These are phyloP conservation scores for Maniola jurtina DNA, from an alignment of 1,140 invertebrate genomes.

Conservation along the genomic window DNA sequence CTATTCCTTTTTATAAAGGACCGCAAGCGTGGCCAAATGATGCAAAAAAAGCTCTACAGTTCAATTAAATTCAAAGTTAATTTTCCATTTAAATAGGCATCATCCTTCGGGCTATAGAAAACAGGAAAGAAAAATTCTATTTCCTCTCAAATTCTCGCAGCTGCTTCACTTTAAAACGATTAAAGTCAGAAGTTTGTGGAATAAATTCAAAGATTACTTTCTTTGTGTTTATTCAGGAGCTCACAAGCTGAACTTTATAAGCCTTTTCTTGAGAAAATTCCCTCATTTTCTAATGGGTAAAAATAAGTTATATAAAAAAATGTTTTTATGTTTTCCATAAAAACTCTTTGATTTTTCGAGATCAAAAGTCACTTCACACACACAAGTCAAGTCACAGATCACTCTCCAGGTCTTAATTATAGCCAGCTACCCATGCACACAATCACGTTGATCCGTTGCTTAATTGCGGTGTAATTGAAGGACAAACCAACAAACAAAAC, in stretches of 20 bases:
- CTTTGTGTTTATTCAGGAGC: conserved; percentile 13
- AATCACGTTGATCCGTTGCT: too few relatives aligned
- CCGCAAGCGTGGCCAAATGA: too few relatives aligned
- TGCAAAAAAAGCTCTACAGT: too few relatives aligned
- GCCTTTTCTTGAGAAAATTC: conserved; percentile 11
- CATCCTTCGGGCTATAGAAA: conserved; percentile 13
- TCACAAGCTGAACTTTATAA: conserved; percentile 18
- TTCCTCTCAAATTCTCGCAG: conserved; percentile 19
- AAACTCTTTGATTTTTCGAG: too few relatives aligned
- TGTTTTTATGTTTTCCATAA: too few relatives aligned
- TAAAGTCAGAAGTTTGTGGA: conserved; percentile 22
- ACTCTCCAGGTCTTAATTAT: too few relatives aligned
- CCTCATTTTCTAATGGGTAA: neutral
- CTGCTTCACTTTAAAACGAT: conserved; percentile 25
- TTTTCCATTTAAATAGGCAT: conserved; percentile 4
- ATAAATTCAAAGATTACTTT: conserved; percentile 16
- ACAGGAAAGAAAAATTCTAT: conserved; percentile 22
- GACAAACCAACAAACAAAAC: too few relatives aligned
- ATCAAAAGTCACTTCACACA: too few relatives aligned
- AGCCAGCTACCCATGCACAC: too few relatives aligned
- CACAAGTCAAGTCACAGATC: too few relatives aligned
- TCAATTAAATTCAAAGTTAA: conserved; percentile 1
- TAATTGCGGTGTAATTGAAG: too few relatives aligned
- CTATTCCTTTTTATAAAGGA: too few relatives aligned
- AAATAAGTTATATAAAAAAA: neutral